Conservation (phyloP, 2,797 vertebrate species). For the Sardinella longiceps region DNA sequence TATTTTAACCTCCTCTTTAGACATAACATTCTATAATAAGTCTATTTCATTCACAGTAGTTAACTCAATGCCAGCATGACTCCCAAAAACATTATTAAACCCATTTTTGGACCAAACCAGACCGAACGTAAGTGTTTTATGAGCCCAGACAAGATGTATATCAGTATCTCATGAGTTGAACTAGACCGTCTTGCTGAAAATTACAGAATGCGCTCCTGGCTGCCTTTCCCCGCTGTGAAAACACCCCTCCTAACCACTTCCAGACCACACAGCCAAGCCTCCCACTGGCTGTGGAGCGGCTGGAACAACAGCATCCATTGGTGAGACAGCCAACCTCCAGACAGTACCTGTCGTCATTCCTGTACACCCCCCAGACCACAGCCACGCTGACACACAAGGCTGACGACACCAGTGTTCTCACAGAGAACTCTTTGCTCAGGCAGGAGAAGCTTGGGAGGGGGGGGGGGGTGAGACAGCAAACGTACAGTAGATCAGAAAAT, state of each 20-base stretch:
- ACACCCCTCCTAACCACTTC: conserved; percentile 31
- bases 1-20: neutral
- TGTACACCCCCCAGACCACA: conserved; percentile 90
- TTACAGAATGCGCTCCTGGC: neutral
- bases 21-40: neutral
- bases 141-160: neutral
- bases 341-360: conserved; percentile 91
- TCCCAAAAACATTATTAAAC: neutral
- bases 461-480: conserved; percentile 60
- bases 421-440: conserved; percentile 73
- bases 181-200: neutral
- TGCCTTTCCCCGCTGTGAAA: neutral
- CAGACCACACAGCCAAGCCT: conserved; percentile 18
- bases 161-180: neutral
- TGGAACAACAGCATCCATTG: conserved; percentile 9
- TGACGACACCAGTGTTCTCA: conserved; percentile 84
- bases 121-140: neutral
- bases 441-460: conserved; percentile 80
- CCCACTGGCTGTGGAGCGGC: conserved; percentile 17
- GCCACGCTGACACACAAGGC: conserved; percentile 80
- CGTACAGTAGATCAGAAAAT: neutral
- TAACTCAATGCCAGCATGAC: neutral
- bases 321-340: neutral
- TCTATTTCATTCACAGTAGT: neutral
- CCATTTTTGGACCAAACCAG: neutral